These are phyloP conservation scores for Lepeophtheirus salmonis DNA, from an alignment of 1,140 invertebrate species.

Conservation along the genomic window DNA sequence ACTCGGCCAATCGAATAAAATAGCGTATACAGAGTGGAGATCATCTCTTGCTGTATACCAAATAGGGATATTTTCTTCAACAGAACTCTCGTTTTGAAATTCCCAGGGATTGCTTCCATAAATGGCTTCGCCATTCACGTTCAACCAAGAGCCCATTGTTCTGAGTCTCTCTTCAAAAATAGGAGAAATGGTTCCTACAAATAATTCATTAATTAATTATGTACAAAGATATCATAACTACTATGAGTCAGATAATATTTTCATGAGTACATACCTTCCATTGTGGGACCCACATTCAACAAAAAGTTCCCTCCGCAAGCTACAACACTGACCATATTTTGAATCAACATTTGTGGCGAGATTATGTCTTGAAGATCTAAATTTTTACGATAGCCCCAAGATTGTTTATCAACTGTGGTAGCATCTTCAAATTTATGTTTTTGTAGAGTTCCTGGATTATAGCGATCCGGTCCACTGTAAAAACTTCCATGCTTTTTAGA, in stretches of 20 bases:
- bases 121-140: conserved; percentile 69
- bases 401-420: conserved; percentile 70
- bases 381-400: conserved; percentile 69
- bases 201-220: too few species aligned
- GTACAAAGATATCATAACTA: too few species aligned
- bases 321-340: conserved; percentile 51
- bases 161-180: conserved; percentile 72
- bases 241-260: too few species aligned
- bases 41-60: too few species aligned
- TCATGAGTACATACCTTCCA: too few species aligned
- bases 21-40: too few species aligned
- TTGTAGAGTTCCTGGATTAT: conserved; percentile 40
- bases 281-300: conserved; percentile 76
- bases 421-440: conserved; percentile 75
- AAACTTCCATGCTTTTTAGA: conserved; percentile 70
- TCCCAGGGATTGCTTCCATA: conserved; percentile 58
- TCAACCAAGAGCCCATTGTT: conserved; percentile 47
- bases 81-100: too few species aligned
- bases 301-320: conserved; percentile 73
- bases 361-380: conserved; percentile 46
- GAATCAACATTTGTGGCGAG: conserved; percentile 45
- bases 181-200: conserved; percentile 56
- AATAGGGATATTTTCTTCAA: too few species aligned
- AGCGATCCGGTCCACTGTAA: conserved; percentile 48
- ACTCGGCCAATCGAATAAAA: too few species aligned